phyloP scores from a whole-genome alignment of 2,113 vertebrate genomes.

The Pterophyllum scalare region DNA sequence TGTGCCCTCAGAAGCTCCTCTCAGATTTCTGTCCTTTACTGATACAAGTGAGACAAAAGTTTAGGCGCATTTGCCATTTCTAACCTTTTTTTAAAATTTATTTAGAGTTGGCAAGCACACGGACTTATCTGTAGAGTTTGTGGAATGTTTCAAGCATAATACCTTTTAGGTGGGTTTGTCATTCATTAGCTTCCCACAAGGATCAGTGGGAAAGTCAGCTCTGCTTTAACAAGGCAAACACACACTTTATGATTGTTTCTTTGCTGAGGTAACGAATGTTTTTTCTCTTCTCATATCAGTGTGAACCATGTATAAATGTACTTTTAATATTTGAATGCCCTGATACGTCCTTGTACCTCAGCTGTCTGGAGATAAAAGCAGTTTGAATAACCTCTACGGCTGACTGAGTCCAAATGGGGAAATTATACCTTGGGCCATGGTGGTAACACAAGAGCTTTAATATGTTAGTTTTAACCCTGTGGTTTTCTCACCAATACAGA shows the following conservation, averaged over 20 bases:
- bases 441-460: slow-evolving; percentile 13
- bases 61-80: slow-evolving; percentile 14
- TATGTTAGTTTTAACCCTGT: too few species aligned
- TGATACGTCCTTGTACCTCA: slow-evolving; percentile 15
- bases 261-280: neutral
- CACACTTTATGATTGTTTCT: neutral
- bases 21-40: slow-evolving; percentile 40
- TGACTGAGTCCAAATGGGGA: slow-evolving; percentile 13
- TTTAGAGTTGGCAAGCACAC: slow-evolving; percentile 32
- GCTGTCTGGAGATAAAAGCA: slow-evolving; percentile 32
- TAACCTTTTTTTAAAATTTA: neutral
- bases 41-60: neutral
- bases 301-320: slow-evolving; percentile 1
- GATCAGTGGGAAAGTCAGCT: slow-evolving; percentile 22
- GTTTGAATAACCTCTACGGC: slow-evolving; percentile 41
- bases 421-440: neutral
- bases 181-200: slow-evolving; percentile 29
- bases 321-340: slow-evolving; percentile 43
- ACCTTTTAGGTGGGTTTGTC: slow-evolving; percentile 22
- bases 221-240: slow-evolving; percentile 24
- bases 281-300: slow-evolving; percentile 29
- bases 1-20: slow-evolving; percentile 10
- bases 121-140: slow-evolving; percentile 48
- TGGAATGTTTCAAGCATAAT: slow-evolving; percentile 34
- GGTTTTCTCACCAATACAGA: too few species aligned